A percentile compares a stretch with the other conserved stretches of the same genome.
Conservation (phyloP, 2,113 vertebrate genomes). For the Dasyurus viverrinus region DNA sequence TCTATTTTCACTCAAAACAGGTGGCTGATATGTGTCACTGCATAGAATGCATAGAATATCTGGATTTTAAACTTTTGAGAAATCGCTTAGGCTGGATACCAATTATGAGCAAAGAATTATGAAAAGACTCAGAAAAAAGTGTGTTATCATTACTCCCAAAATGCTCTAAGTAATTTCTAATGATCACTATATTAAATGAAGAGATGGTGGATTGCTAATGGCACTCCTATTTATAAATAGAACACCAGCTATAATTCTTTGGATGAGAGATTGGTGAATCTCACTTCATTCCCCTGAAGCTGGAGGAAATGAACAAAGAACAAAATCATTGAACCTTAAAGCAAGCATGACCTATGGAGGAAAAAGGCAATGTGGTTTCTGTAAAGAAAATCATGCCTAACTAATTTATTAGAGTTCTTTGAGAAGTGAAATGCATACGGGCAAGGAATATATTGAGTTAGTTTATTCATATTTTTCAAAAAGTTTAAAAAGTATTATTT, state of each 20-base stretch:
- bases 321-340: conserved; percentile 18
- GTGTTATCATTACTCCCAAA: neutral
- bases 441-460: neutral
- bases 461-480: conserved; percentile 26
- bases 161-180: neutral
- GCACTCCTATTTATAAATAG: conserved; percentile 7
- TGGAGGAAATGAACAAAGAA: conserved; percentile 5
- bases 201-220: neutral
- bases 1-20: neutral
- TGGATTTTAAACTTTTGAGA: neutral
- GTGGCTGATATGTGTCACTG: neutral
- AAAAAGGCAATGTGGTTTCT: conserved; percentile 38
- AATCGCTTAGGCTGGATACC: neutral
- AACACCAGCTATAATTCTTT: neutral
- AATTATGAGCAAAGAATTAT: neutral
- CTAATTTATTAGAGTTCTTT: conserved; percentile 1
- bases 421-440: neutral
- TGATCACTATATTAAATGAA: neutral
- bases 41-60: neutral
- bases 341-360: conserved; percentile 8
- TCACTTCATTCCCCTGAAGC: neutral
- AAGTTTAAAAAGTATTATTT: neutral
- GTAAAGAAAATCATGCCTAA: conserved; percentile 42
- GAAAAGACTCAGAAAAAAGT: neutral
- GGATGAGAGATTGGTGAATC: neutral